These are phyloP conservation scores for Chelmon rostratus DNA, from an alignment of 2,797 vertebrate genomes.

Conservation along the genomic window DNA sequence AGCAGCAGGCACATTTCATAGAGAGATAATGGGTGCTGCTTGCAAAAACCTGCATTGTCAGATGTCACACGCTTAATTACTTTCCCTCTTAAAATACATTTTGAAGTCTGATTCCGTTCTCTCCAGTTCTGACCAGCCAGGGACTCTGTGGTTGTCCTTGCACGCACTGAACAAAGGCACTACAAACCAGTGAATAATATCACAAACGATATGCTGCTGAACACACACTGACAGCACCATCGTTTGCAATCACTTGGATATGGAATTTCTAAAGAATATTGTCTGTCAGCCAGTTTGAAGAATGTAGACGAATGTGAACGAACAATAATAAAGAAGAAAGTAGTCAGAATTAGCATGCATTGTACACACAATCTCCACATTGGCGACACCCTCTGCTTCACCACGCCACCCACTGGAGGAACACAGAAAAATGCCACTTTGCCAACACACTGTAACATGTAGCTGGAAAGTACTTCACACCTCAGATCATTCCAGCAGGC, in stretches of 20 bases:
- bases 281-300: too few relatives aligned
- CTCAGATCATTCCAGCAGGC: neutral
- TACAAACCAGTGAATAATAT: neutral
- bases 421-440: neutral
- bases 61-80: constrained; percentile 21
- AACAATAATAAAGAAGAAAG: too few relatives aligned
- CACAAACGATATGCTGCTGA: neutral
- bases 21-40: constrained; percentile 27
- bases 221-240: neutral
- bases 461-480: neutral
- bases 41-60: constrained; percentile 22
- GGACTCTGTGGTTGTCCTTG: neutral
- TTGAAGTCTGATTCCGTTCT: neutral
- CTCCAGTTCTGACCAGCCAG: neutral
- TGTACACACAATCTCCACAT: neutral
- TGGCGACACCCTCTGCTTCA: neutral
- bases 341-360: neutral
- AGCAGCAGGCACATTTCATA: constrained; percentile 1
- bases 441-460: neutral
- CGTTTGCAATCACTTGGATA: neutral
- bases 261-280: too few relatives aligned
- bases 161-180: neutral
- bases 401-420: neutral
- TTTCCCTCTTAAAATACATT: constrained; percentile 9
- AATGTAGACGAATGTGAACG: too few relatives aligned